Percentiles rank a stretch among this genome's conserved stretches.
Evolutionary conservation across 2,797 vertebrate genomes (phyloP).

Genomic region (Syndactyla subalaris): DNA sequence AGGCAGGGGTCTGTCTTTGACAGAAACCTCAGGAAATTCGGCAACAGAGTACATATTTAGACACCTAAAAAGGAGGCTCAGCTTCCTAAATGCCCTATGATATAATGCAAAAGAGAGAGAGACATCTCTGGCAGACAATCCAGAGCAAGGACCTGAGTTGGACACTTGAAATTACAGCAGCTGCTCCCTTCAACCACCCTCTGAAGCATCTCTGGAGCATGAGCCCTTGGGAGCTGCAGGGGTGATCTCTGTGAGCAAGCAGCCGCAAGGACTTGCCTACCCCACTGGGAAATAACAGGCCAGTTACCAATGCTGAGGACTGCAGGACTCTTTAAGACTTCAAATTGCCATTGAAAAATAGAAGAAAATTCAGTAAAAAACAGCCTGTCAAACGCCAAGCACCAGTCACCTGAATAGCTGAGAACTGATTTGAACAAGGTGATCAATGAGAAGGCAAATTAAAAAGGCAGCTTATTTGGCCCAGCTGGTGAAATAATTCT

Average conservation of each 20-base stretch:
- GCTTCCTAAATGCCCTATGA: background rate
- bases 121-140: background rate
- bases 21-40: background rate
- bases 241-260: background rate
- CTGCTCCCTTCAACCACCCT: background rate
- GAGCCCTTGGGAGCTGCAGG: background rate
- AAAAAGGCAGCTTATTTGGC: background rate
- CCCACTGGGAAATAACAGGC: background rate
- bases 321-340: background rate
- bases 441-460: background rate
- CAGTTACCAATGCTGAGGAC: background rate
- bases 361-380: background rate
- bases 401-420: background rate
- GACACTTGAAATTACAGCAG: background rate
- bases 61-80: background rate
- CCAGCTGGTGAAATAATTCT: background rate
- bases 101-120: background rate
- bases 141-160: background rate
- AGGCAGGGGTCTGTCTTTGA: background rate
- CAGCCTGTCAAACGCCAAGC: background rate
- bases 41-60: background rate
- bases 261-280: background rate
- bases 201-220: background rate
- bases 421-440: background rate
- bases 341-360: background rate